phyloP scores from a whole-genome alignment of 2,888 invertebrate species.

The Geotrupes spiniger region DNA sequence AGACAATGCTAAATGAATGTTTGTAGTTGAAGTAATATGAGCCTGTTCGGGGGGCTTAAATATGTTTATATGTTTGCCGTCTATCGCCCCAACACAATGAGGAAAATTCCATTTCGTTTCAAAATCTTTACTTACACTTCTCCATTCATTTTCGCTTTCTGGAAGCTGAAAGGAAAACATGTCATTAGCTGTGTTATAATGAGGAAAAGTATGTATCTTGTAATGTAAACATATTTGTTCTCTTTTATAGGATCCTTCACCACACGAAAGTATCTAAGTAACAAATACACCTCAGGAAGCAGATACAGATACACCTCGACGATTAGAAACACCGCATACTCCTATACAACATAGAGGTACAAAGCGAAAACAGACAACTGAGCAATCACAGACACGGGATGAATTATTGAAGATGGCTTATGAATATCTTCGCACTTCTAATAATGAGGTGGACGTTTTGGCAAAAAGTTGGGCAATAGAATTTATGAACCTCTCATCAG shows the following conservation, averaged over 20 bases:
- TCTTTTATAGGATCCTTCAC: background rate
- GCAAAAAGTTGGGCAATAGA: conserved; percentile 10
- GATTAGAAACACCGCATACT: background rate
- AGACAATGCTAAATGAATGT: conserved; percentile 24
- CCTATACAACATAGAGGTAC: background rate
- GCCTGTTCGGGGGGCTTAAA: conserved; percentile 23
- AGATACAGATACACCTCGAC: background rate
- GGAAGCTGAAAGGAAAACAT: conserved; percentile 9
- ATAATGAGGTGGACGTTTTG: conserved; percentile 8
- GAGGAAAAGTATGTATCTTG: background rate
- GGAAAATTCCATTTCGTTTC: conserved; percentile 26
- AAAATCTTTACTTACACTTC: conserved; percentile 20
- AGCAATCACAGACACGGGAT: conserved; percentile 2
- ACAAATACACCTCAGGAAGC: background rate
- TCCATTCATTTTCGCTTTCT: conserved; percentile 16
- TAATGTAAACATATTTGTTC: background rate
- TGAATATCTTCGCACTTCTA: conserved; percentile 4
- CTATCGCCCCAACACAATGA: conserved; percentile 28
- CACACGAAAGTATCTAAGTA: background rate
- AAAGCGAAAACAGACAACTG: background rate
- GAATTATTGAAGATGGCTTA: conserved; percentile 3
- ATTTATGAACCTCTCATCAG: conserved; percentile 8
- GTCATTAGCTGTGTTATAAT: background rate
- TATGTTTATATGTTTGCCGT: conserved; percentile 29
- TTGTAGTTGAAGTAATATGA: conserved; percentile 28